These are phyloP conservation scores for Columba livia DNA, from an alignment of 2,113 vertebrate genomes.

Conservation along the genomic window DNA sequence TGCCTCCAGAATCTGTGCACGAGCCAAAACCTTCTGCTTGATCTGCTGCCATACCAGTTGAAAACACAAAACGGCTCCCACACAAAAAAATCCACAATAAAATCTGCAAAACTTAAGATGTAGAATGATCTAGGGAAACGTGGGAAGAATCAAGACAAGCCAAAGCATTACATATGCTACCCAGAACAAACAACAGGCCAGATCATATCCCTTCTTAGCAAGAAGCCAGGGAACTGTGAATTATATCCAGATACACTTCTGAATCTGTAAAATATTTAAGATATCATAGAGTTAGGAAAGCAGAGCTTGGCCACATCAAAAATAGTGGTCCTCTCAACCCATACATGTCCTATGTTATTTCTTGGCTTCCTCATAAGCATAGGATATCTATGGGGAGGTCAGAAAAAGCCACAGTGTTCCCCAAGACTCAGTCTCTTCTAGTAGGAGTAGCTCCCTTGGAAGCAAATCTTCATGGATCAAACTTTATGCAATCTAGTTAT, in stretches of 20 bases:
- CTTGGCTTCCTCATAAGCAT: background rate
- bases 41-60: conserved; percentile 63
- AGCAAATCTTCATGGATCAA: background rate
- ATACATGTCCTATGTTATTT: background rate
- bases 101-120: conserved; percentile 55
- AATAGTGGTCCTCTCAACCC: background rate
- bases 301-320: background rate
- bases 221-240: background rate
- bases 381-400: background rate
- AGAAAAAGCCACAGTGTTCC: background rate
- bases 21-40: conserved; percentile 59
- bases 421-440: background rate
- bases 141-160: conserved; percentile 59
- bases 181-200: conserved; percentile 44
- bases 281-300: background rate
- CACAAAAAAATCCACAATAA: conserved; percentile 44
- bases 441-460: background rate
- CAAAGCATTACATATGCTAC: conserved; percentile 49
- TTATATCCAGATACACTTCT: background rate
- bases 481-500: background rate
- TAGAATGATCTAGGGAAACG: conserved; percentile 31
- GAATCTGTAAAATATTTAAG: background rate
- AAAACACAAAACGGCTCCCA: conserved; percentile 68
- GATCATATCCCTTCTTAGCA: background rate
- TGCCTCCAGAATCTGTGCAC: conserved; percentile 26